phyloP scores from a whole-genome alignment of 2,888 invertebrate genomes.

The Tenthredo scrophulariae region DNA sequence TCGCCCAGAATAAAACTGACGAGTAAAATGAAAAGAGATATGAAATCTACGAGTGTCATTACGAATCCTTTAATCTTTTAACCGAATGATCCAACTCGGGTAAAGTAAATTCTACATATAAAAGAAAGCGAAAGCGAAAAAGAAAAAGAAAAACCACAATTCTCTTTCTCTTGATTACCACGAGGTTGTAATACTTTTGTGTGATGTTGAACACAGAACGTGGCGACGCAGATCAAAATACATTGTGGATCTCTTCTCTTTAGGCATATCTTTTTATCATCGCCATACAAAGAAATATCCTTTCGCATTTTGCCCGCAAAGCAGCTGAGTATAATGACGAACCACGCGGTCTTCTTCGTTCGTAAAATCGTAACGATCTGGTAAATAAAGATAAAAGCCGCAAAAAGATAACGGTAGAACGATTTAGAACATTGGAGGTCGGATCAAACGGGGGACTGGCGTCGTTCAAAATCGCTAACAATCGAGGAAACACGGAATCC shows the following conservation, averaged over 20 bases:
- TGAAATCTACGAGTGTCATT: conserved; percentile 44
- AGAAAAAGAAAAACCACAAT: background rate
- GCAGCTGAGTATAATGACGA: conserved; percentile 44
- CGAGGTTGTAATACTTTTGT: conserved; percentile 5
- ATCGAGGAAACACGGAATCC: conserved; percentile 70
- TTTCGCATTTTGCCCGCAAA: conserved; percentile 29
- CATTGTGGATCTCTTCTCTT: conserved; percentile 15
- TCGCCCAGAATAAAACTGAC: background rate
- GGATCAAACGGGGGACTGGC: conserved; percentile 61
- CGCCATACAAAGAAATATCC: conserved; percentile 17
- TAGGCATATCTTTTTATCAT: background rate
- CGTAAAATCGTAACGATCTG: conserved; percentile 61
- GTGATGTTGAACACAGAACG: conserved; percentile 40
- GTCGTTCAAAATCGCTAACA: conserved; percentile 72
- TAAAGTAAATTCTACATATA: background rate
- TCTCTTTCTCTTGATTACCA: conserved; percentile 35
- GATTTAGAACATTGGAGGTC: conserved; percentile 69
- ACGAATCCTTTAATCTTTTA: conserved; percentile 48
- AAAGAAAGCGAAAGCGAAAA: background rate
- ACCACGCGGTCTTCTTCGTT: conserved; percentile 28
- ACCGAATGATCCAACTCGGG: conserved; percentile 37
- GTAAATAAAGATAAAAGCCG: conserved; percentile 68
- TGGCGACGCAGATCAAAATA: conserved; percentile 31
- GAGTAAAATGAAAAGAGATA: conserved; percentile 24
- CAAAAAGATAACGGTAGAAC: conserved; percentile 66